phyloP scores from a whole-genome alignment of 2,888 invertebrate genomes.

The Cantharis rustica region DNA sequence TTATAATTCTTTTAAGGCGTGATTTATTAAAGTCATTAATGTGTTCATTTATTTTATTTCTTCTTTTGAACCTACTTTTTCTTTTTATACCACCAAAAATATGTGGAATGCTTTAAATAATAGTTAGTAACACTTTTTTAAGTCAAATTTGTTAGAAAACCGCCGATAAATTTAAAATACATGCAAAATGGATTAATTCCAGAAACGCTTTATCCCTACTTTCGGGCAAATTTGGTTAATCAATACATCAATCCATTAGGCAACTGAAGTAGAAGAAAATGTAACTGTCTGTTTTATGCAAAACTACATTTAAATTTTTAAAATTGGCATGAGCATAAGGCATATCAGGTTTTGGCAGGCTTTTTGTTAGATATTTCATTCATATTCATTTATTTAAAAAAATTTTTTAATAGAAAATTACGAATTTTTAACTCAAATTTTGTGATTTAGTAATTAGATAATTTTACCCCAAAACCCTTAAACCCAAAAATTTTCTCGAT shows the following conservation, averaged over 20 bases:
- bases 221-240: background rate
- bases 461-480: no score
- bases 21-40: background rate
- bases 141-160: background rate
- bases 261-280: background rate
- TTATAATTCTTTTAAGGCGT: background rate
- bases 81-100: background rate
- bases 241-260: background rate
- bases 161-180: background rate
- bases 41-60: background rate
- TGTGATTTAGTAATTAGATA: no score
- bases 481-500: no score
- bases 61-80: background rate
- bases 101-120: background rate
- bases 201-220: background rate
- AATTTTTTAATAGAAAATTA: no score
- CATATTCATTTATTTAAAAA: no score
- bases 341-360: background rate
- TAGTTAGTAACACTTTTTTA: background rate
- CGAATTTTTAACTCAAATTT: no score
- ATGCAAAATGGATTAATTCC: background rate
- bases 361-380: background rate
- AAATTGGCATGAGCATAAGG: background rate
- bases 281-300: background rate
- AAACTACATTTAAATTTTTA: background rate